These are phyloP conservation scores for Brachyistius frenatus DNA, from an alignment of 2,113 vertebrate species.

Conservation along the genomic window DNA sequence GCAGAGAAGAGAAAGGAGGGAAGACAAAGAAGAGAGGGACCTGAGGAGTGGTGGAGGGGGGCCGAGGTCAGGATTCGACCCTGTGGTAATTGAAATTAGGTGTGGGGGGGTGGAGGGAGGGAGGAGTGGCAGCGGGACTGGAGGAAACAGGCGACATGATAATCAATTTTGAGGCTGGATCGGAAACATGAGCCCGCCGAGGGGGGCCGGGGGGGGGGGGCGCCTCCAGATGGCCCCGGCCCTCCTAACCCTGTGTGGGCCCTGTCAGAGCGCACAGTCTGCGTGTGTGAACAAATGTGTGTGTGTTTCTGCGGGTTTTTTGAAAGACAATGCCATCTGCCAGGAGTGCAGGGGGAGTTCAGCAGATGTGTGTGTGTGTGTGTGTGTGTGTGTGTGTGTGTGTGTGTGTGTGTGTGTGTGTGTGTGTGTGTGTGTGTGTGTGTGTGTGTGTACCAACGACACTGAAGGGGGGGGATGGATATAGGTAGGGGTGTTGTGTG, in stretches of 20 bases:
- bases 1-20: background rate
- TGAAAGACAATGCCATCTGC: constrained; percentile 76
- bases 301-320: constrained; percentile 20
- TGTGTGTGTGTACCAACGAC: background rate
- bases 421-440: constrained; percentile 42
- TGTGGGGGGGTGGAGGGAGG: constrained; percentile 21
- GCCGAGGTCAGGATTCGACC: constrained; percentile 70
- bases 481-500: no score
- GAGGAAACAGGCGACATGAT: constrained; percentile 81
- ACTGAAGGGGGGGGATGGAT: no score
- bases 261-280: constrained; percentile 42
- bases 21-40: no score
- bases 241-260: constrained; percentile 62
- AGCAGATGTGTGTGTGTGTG: constrained; percentile 51
- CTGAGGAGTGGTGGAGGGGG: background rate
- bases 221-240: constrained; percentile 80
- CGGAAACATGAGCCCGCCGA: constrained; percentile 77
- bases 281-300: constrained; percentile 18
- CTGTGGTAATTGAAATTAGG: constrained; percentile 74
- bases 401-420: constrained; percentile 23
- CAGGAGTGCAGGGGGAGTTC: constrained; percentile 71
- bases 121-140: constrained; percentile 37
- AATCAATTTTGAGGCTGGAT: constrained; percentile 83
- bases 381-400: constrained; percentile 28
- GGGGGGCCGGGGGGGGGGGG: constrained; percentile 17